These are phyloP conservation scores for Norana najaformis DNA, from an alignment of 2,888 invertebrate species.

Conservation along the genomic window DNA sequence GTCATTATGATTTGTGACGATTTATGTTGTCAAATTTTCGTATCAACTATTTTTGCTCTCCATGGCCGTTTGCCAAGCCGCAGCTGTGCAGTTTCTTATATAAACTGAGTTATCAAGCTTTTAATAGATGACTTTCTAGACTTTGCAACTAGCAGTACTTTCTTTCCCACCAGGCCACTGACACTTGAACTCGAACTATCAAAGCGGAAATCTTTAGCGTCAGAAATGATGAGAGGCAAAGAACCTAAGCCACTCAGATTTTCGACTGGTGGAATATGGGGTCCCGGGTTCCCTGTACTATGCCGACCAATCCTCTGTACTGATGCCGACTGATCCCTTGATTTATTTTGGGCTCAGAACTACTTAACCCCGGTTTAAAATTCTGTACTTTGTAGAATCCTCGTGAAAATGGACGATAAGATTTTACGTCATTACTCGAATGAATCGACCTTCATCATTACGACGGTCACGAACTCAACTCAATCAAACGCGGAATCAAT, in stretches of 20 bases:
- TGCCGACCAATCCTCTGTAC: background rate
- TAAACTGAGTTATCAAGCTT: background rate
- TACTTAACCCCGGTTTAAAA: too few species aligned
- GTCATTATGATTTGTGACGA: background rate
- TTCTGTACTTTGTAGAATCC: slow-evolving; percentile 29
- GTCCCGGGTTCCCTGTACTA: background rate
- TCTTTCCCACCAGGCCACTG: too few species aligned
- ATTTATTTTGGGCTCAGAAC: too few species aligned
- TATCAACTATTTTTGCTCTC: background rate
- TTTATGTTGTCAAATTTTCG: background rate
- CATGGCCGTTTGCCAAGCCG: background rate
- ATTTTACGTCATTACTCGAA: slow-evolving; percentile 98
- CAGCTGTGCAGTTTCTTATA: background rate
- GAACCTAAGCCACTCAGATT: background rate
- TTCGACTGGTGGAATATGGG: background rate
- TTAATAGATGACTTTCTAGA: background rate
- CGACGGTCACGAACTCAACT: slow-evolving; percentile 63
- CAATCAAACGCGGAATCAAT: background rate
- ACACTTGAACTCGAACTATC: too few species aligned
- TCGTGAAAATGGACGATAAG: slow-evolving; percentile 97
- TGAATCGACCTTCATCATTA: slow-evolving; percentile 82
- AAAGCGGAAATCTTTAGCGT: too few species aligned
- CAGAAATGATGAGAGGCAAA: too few species aligned
- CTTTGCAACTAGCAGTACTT: background rate
- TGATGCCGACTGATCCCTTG: background rate